Evolutionary conservation across 1,140 invertebrate species (phyloP), one percentile per base, ranked within the genome.

Genomic region (Calliopsis andreniformis): DNA sequence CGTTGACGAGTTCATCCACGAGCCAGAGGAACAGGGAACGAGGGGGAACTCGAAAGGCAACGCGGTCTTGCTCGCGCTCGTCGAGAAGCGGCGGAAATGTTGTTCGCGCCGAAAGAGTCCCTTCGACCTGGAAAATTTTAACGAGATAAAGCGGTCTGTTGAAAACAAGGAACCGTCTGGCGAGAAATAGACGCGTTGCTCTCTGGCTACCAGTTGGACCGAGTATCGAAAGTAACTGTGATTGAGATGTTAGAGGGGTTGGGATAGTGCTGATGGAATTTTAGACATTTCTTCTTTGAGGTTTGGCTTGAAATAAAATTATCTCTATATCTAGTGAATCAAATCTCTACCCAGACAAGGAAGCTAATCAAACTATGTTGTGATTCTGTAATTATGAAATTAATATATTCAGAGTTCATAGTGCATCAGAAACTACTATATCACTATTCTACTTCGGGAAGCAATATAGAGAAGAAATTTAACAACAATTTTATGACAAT

Each of bases 1-100:
- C 32, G 59, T 72, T 72, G 59, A 72, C 59, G 70, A 72, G 61
- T 72, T 72, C 70, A 72, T 72, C 47, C 35, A 28, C 45, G 45
- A 55, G 56, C 43, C 28, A 28, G 35, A 62, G 42, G 6, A 16
- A 25, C 14, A 58, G 30, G 23, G 10, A 25, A 28, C 3, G 43
- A 10, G 32, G 14, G 16, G 7, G 16, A 3, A 10, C 8, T 49
- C 16, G 30, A 1, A 58, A 20, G 32, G n/a, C 23, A 10, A 18
- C 56, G 20, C 32, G 56, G 43, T 51, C 25, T 53, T 49, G 58
- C n/a, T 42, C 32, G 28, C 4, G 1, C 28, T 49, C 55, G 32
- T 56, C 56, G 43, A 10, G 32, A 18, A 35, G 6, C 45, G 45
- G 18, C 35, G 32, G 59, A 53, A 55, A 72, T 39, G 59, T n/a